Evolutionary conservation across 2,113 vertebrate genomes (phyloP).

Genomic region (Copsychus sechellarum): DNA sequence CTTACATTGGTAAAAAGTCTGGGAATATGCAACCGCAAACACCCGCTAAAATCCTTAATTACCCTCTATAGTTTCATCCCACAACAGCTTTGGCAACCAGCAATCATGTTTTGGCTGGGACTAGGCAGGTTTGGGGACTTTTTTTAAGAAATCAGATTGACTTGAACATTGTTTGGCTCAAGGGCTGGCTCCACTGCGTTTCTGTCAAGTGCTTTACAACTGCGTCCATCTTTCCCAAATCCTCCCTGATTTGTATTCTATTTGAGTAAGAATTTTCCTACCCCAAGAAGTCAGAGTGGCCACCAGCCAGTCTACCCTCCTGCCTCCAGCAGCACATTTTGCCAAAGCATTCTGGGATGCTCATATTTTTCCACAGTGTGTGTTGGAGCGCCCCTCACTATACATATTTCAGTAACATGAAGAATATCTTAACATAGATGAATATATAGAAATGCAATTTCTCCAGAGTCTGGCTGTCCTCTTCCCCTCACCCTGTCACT

Average conservation of each 20-base stretch:
- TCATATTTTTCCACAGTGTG: not conserved
- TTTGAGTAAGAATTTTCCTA: not conserved
- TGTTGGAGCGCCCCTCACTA: not conserved
- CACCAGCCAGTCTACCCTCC: not conserved
- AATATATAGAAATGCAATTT: not conserved
- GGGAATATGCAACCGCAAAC: not conserved
- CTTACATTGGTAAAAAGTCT: not conserved
- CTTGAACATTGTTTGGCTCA: not conserved
- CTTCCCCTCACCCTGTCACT: not conserved
- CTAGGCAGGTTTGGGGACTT: not conserved
- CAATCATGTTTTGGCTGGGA: not conserved
- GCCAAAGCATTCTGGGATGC: not conserved
- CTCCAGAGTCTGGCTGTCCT: not conserved
- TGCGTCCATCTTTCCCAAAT: not conserved
- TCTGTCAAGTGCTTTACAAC: not conserved
- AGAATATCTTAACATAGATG: not conserved
- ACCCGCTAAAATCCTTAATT: not conserved
- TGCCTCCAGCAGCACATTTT: not conserved
- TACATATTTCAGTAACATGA: not conserved
- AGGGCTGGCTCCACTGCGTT: not conserved
- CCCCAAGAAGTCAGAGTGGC: not conserved
- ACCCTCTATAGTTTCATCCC: not conserved
- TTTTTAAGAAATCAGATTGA: not conserved
- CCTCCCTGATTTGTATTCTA: not conserved
- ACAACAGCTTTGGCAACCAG: not conserved